These are phyloP conservation scores for Tapera naevia DNA, from an alignment of 2,797 vertebrate genomes.

Conservation along the genomic window DNA sequence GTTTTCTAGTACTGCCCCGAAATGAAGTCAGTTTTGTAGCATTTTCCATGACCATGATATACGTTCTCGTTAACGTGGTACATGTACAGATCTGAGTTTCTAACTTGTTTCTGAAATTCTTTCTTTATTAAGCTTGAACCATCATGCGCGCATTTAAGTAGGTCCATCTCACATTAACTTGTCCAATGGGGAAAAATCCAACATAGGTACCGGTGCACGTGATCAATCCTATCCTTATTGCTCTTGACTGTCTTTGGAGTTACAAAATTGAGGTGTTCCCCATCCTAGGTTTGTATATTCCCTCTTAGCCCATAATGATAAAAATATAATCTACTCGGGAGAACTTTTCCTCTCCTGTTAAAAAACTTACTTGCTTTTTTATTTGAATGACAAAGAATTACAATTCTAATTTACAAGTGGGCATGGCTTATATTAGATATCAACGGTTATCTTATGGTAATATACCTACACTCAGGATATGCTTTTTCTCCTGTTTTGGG, in stretches of 20 bases:
- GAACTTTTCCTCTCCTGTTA: background rate
- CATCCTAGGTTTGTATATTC: background rate
- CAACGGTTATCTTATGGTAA: background rate
- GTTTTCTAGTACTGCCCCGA: background rate
- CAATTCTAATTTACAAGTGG: background rate
- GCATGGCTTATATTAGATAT: background rate
- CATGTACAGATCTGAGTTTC: background rate
- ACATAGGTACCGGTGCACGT: fast-evolving
- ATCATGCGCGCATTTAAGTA: background rate
- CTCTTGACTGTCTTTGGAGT: background rate
- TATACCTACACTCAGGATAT: background rate
- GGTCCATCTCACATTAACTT: background rate
- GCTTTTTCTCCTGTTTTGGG: background rate
- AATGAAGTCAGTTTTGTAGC: background rate
- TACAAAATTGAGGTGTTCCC: background rate
- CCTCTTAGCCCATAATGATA: background rate
- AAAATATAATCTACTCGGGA: background rate
- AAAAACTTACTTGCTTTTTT: background rate
- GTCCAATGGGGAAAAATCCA: background rate
- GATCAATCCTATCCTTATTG: background rate
- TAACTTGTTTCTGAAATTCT: background rate
- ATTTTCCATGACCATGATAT: background rate
- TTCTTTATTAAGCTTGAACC: background rate
- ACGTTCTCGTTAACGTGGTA: background rate
- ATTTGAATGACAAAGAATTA: background rate